Conservation (phyloP, 2,797 vertebrate species). For the Chelidonichthys spinosus region DNA sequence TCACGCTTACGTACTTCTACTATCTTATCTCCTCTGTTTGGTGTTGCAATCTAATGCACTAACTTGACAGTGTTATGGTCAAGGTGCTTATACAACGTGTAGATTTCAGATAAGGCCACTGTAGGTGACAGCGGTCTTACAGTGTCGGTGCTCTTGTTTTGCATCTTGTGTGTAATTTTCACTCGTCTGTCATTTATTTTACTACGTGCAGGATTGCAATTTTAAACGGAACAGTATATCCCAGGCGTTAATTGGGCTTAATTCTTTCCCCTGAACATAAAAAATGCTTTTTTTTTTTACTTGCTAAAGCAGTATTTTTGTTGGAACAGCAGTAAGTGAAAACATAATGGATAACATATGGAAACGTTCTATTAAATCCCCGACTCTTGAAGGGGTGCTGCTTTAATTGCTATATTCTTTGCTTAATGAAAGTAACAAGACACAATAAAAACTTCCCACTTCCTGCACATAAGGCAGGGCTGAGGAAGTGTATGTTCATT, state of each 20-base stretch:
- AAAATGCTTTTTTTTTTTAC: conserved; percentile 7
- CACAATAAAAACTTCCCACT: conserved; percentile 41
- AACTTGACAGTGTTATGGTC: conserved; percentile 68
- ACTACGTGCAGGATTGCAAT: background rate
- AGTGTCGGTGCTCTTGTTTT: background rate
- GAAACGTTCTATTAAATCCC: conserved; percentile 43
- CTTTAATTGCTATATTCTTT: conserved; percentile 9
- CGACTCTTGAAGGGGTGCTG: conserved; percentile 15
- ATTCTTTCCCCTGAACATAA: conserved; percentile 1
- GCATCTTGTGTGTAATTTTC: background rate
- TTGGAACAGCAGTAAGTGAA: conserved; percentile 27
- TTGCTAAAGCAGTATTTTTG: conserved; percentile 13
- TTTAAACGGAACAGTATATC: background rate
- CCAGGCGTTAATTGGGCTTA: background rate
- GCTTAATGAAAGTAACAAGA: conserved; percentile 36
- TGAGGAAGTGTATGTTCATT: no score
- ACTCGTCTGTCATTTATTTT: background rate
- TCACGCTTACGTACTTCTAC: conserved; percentile 27
- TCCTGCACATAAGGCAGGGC: conserved; percentile 31
- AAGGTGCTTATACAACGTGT: conserved; percentile 75
- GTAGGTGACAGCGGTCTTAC: conserved; percentile 20
- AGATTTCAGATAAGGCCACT: conserved; percentile 71
- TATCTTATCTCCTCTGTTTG: conserved; percentile 79
- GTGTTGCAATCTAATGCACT: conserved; percentile 77
- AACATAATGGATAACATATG: conserved; percentile 32